Evolutionary conservation across 2,888 invertebrate genomes (phyloP).

Genomic region (Machimus atricapillus): DNA sequence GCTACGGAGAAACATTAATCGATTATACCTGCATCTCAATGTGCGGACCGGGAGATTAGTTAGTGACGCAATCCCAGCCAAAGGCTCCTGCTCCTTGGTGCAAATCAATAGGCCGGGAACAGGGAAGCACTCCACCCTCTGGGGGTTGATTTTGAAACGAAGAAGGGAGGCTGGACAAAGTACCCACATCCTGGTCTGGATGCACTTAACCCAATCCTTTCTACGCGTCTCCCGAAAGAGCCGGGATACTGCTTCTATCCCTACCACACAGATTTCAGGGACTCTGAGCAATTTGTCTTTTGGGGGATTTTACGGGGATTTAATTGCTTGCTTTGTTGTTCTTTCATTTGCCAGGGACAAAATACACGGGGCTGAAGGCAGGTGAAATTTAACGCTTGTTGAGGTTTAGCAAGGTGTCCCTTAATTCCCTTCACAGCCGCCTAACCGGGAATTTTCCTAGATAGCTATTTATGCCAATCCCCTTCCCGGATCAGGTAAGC

Average conservation of each 20-base stretch:
- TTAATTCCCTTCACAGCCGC: background rate
- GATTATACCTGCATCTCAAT: slow-evolving; percentile 14
- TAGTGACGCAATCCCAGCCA: background rate
- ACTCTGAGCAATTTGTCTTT: background rate
- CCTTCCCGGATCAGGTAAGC: background rate
- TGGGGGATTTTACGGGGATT: background rate
- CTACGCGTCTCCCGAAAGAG: background rate
- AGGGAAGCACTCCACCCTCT: background rate
- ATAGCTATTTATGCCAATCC: background rate
- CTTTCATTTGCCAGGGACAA: background rate
- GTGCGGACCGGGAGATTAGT: slow-evolving; percentile 16
- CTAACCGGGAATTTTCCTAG: background rate
- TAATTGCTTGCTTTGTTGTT: background rate
- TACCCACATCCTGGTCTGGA: background rate
- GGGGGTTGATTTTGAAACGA: background rate
- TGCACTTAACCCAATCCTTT: background rate
- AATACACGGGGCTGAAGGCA: background rate
- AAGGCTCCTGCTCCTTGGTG: background rate
- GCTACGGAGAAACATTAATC: slow-evolving; percentile 27
- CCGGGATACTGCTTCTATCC: background rate
- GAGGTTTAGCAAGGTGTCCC: background rate
- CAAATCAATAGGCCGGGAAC: background rate
- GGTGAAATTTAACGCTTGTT: background rate
- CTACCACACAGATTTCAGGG: background rate
- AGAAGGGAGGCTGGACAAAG: background rate